phyloP scores from a whole-genome alignment of 2,888 invertebrate species.

The Erynnis tages region DNA sequence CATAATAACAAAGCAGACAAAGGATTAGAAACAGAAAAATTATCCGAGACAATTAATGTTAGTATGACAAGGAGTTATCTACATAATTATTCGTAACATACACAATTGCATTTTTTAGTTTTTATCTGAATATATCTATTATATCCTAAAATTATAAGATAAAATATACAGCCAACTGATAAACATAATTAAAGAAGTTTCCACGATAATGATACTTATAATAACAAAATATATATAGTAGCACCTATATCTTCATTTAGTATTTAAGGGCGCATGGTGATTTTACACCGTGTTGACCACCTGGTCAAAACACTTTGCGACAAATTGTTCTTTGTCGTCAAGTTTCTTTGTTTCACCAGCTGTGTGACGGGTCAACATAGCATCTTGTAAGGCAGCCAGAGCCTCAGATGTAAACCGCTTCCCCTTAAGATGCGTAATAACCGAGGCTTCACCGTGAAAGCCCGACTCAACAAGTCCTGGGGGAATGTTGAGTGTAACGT shows the following conservation, averaged over 20 bases:
- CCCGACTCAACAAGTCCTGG: slow-evolving; percentile 81
- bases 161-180: slow-evolving; percentile 39
- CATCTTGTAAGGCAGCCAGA: slow-evolving; percentile 80
- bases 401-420: slow-evolving; percentile 84
- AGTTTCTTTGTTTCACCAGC: slow-evolving; percentile 56
- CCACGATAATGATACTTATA: slow-evolving; percentile 32
- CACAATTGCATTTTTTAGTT: background rate
- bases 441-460: slow-evolving; percentile 84
- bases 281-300: slow-evolving; percentile 79
- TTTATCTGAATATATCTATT: slow-evolving; percentile 12
- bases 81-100: background rate
- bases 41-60: background rate
- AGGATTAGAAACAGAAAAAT: slow-evolving; percentile 8
- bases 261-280: background rate
- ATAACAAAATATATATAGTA: slow-evolving; percentile 34
- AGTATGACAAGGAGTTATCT: background rate
- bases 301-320: slow-evolving; percentile 83
- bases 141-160: slow-evolving; percentile 31
- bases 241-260: slow-evolving; percentile 36
- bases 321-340: slow-evolving; percentile 82
- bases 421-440: slow-evolving; percentile 84
- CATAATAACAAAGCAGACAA: slow-evolving; percentile 45
- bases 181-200: slow-evolving; percentile 34
- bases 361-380: slow-evolving; percentile 66
- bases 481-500: slow-evolving; percentile 84